Percentiles rank a stretch among this genome's conserved stretches.
phyloP scores from a whole-genome alignment of 2,888 invertebrate genomes.

The Oxyteleia sp. region DNA sequence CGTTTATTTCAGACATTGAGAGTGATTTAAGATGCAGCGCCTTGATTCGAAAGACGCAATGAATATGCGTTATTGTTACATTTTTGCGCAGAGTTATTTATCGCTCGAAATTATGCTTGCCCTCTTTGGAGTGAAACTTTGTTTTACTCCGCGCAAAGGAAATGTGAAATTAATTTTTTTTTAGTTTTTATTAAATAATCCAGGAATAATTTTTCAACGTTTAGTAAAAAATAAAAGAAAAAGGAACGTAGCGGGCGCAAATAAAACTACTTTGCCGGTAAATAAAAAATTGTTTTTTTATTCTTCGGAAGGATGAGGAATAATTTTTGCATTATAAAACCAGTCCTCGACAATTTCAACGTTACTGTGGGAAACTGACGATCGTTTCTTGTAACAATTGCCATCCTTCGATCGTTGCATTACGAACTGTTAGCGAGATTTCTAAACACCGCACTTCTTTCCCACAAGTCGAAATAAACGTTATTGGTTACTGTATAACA shows the following conservation, averaged over 20 bases:
- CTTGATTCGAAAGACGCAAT: slow-evolving; percentile 39
- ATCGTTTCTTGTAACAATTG: slow-evolving; percentile 37
- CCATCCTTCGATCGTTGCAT: slow-evolving; percentile 27
- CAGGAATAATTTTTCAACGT: too few relatives aligned
- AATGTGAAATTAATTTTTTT: too few relatives aligned
- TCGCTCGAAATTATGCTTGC: slow-evolving; percentile 16
- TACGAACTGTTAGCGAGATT: slow-evolving; percentile 22
- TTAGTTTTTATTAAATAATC: too few relatives aligned
- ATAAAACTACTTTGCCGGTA: too few relatives aligned
- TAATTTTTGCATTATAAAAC: slow-evolving; percentile 27
- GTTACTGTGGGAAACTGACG: slow-evolving; percentile 29
- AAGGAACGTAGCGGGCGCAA: too few relatives aligned
- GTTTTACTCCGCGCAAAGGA: not conserved
- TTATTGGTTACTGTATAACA: slow-evolving; percentile 4
- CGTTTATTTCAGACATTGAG: slow-evolving; percentile 31
- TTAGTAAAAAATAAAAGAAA: too few relatives aligned
- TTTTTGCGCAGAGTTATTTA: slow-evolving; percentile 31
- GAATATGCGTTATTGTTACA: slow-evolving; percentile 50
- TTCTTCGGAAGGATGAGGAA: too few relatives aligned
- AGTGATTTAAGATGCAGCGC: slow-evolving; percentile 57
- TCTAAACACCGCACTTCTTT: slow-evolving; percentile 38
- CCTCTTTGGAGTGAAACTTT: not conserved
- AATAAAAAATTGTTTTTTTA: too few relatives aligned
- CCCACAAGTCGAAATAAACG: slow-evolving; percentile 45
- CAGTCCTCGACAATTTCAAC: slow-evolving; percentile 6